A percentile compares a stretch with the other conserved stretches of the same genome.
Conservation (phyloP, 2,113 vertebrate genomes). For the Hoplias malabaricus region DNA sequence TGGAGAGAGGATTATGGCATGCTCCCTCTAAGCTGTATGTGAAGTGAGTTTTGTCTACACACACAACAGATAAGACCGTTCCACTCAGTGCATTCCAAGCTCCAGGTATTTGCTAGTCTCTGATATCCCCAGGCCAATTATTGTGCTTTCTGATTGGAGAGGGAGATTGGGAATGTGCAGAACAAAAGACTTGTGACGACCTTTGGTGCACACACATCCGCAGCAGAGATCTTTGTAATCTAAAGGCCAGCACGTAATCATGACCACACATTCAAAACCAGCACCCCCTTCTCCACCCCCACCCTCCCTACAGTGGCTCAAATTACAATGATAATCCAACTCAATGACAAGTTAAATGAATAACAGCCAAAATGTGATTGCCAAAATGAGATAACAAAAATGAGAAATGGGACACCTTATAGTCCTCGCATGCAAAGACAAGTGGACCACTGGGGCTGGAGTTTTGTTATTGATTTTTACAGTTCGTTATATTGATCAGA, state of each 20-base stretch:
- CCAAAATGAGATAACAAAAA: no score
- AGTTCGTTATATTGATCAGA: no score
- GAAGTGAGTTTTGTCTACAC: slow-evolving; percentile 47
- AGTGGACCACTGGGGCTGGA: no score
- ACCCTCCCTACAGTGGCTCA: no score
- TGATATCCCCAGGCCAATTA: slow-evolving; percentile 31
- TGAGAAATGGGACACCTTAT: no score
- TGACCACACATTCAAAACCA: background rate
- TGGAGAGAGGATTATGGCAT: background rate
- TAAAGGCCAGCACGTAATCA: slow-evolving; percentile 19
- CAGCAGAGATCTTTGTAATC: slow-evolving; percentile 1
- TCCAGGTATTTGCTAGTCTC: slow-evolving; percentile 46
- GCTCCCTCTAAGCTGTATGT: background rate
- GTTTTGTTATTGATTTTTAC: no score
- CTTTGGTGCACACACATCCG: slow-evolving; percentile 16
- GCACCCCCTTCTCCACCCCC: background rate
- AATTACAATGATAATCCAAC: no score
- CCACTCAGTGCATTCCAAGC: slow-evolving; percentile 33
- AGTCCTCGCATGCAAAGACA: no score
- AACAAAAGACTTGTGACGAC: slow-evolving; percentile 27
- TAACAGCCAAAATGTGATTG: no score
- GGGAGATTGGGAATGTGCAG: slow-evolving; percentile 28
- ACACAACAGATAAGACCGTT: slow-evolving; percentile 48
- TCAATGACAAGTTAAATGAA: no score
- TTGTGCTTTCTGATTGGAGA: slow-evolving; percentile 30